These are phyloP conservation scores for Dasypolia templi DNA, from an alignment of 2,888 invertebrate species.

Conservation along the genomic window DNA sequence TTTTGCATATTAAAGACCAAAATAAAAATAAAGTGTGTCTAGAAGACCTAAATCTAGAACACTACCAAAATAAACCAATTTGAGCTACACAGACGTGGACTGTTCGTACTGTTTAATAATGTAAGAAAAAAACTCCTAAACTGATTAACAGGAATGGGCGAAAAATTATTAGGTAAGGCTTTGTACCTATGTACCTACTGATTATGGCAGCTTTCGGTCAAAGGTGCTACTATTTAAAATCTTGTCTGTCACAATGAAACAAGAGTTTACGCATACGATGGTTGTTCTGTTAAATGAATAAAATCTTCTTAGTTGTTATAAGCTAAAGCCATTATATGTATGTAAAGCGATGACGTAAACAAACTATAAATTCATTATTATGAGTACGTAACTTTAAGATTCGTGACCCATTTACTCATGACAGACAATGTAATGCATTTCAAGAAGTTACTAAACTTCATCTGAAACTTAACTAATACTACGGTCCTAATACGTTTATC, in stretches of 20 bases:
- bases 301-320: background rate
- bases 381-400: conserved; percentile 17
- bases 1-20: too few relatives aligned
- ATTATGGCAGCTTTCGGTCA: background rate
- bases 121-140: too few relatives aligned
- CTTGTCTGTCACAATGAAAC: background rate
- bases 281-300: background rate
- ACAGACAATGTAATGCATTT: conserved; percentile 46
- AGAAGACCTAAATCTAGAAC: too few relatives aligned
- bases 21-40: too few relatives aligned
- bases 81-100: too few relatives aligned
- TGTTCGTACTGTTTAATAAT: too few relatives aligned
- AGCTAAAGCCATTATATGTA: background rate
- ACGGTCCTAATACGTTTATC: background rate
- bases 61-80: too few relatives aligned
- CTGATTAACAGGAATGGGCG: too few relatives aligned
- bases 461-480: conserved; percentile 25
- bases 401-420: conserved; percentile 43
- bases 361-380: conserved; percentile 40
- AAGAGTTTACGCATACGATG: background rate
- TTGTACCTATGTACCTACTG: background rate
- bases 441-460: conserved; percentile 27
- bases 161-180: background rate
- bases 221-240: too few relatives aligned
- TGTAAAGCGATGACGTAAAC: conserved; percentile 27